Evolutionary conservation across 2,888 invertebrate species (phyloP).

Genomic region (Coenonympha glycerion): DNA sequence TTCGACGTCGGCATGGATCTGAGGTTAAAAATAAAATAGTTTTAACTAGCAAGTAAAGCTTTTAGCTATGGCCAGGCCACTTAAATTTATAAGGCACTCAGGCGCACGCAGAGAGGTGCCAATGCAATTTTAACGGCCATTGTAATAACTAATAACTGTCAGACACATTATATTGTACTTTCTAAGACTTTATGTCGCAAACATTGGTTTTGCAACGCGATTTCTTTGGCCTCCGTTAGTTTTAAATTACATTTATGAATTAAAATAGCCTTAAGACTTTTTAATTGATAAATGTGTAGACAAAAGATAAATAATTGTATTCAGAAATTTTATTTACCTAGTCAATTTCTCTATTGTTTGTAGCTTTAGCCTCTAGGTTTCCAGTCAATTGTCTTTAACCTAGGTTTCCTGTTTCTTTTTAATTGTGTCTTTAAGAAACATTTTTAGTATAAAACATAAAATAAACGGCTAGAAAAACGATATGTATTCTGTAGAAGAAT

Average conservation of each 20-base stretch:
- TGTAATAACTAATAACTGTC: constrained; percentile 44
- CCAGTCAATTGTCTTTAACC: no score
- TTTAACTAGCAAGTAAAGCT: not conserved
- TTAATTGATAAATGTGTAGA: not conserved
- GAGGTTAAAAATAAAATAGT: constrained; percentile 7
- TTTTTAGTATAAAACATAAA: no score
- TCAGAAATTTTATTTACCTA: not conserved
- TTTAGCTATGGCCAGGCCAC: constrained; percentile 24
- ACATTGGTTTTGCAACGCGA: constrained; percentile 29
- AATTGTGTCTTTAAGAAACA: no score
- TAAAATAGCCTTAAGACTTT: not conserved
- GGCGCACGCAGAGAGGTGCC: constrained; percentile 35
- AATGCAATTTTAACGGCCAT: constrained; percentile 45
- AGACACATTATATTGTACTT: constrained; percentile 37
- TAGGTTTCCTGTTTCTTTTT: no score
- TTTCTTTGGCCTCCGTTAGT: constrained; percentile 23
- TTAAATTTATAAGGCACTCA: constrained; percentile 38
- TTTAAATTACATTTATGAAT: not conserved
- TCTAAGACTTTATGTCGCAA: constrained; percentile 42
- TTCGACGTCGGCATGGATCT: constrained; percentile 21
- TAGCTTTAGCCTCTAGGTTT: no score
- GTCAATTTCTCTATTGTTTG: no score
- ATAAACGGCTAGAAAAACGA: no score
- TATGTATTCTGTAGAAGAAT: no score
- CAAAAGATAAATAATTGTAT: not conserved